phyloP scores from a whole-genome alignment of 2,888 invertebrate genomes.

The Cephus rjabovi region DNA sequence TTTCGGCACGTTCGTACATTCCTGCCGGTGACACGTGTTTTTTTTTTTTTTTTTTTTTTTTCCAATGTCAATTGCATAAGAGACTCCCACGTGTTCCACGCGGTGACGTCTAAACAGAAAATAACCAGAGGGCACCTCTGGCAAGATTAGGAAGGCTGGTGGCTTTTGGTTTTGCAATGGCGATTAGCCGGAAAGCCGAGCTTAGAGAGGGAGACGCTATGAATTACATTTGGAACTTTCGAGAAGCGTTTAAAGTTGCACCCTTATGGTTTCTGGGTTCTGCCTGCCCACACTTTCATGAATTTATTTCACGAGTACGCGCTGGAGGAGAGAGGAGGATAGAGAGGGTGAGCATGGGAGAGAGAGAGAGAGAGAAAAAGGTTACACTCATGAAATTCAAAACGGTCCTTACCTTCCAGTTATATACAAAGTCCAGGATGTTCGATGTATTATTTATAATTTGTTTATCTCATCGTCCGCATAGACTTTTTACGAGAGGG shows the following conservation, averaged over 20 bases:
- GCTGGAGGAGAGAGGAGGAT: no score
- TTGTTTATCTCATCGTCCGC: conserved; percentile 53
- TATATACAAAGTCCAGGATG: conserved; percentile 31
- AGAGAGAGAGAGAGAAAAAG: background rate
- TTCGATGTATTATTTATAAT: conserved; percentile 62
- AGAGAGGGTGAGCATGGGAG: background rate
- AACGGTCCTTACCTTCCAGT: conserved; percentile 56
- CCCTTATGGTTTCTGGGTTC: background rate
- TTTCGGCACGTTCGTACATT: no score
- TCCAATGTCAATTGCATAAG: background rate
- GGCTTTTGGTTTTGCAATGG: background rate
- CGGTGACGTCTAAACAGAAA: background rate
- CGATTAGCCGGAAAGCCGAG: background rate
- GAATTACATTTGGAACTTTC: background rate
- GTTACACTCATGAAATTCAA: conserved; percentile 61
- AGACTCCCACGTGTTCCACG: background rate
- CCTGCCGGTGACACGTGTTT: background rate
- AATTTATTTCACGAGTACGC: background rate
- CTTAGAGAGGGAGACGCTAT: background rate
- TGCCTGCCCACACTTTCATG: background rate
- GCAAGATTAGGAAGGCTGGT: background rate
- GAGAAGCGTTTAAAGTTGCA: background rate
- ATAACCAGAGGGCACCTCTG: background rate
- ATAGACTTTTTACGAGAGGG: conserved; percentile 25
- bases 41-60: background rate